phyloP scores from a whole-genome alignment of 2,797 vertebrate genomes.

The Cuculus canorus region DNA sequence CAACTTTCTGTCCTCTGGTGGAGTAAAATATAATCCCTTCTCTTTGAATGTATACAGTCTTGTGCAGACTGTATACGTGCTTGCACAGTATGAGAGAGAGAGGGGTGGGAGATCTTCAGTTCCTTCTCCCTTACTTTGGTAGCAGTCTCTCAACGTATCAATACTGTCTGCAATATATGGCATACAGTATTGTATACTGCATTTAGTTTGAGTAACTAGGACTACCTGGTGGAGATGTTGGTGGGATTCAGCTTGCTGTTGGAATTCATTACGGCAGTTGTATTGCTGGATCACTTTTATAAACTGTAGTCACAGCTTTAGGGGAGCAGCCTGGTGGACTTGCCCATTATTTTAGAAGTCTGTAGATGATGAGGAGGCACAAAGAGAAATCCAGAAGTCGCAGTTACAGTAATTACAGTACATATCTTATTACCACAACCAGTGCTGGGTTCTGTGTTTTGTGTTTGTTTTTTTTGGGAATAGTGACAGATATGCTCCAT shows the following conservation, averaged over 20 bases:
- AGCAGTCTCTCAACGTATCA: background rate
- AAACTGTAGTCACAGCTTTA: background rate
- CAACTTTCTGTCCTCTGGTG: background rate
- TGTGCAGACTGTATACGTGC: background rate
- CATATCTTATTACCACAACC: background rate
- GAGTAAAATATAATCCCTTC: background rate
- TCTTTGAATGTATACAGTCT: background rate
- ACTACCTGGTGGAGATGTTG: background rate
- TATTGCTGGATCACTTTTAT: background rate
- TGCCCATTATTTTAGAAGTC: background rate
- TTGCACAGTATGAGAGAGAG: background rate
- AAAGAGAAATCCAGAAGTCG: background rate
- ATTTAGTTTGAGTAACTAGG: background rate
- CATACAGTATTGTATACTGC: background rate
- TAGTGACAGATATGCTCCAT: background rate
- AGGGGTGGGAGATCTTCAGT: background rate
- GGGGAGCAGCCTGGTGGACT: background rate
- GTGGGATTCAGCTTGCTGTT: background rate
- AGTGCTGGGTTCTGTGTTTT: background rate
- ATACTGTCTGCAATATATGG: background rate
- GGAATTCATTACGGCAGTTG: background rate
- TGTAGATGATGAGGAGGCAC: background rate
- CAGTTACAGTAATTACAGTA: background rate
- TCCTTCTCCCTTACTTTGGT: background rate
- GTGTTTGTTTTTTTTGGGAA: background rate